These are phyloP conservation scores for Sycophila texana DNA, from an alignment of 2,888 invertebrate species.

Conservation along the genomic window DNA sequence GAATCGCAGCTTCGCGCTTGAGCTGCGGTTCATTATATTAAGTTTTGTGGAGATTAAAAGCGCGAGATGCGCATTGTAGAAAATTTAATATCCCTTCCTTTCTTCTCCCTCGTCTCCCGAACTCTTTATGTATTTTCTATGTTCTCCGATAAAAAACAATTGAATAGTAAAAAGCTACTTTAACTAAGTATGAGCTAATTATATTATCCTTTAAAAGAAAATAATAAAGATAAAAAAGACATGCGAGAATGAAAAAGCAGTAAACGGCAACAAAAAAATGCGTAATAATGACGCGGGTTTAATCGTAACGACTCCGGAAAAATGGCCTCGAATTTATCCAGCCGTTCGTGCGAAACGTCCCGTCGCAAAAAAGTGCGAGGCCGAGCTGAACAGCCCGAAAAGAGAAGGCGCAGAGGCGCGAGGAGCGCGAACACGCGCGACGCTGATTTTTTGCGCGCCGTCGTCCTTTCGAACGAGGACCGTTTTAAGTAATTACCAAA, in stretches of 20 bases:
- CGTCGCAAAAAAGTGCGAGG: not conserved
- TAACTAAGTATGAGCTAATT: too few species aligned
- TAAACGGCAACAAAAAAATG: not conserved
- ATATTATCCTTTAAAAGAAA: too few species aligned
- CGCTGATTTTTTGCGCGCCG: not conserved
- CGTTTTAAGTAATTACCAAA: conserved; percentile 46
- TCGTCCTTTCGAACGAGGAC: conserved; percentile 4
- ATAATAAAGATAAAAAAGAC: not conserved
- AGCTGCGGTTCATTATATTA: too few species aligned
- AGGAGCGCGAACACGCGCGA: conserved; percentile 11
- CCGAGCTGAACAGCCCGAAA: not conserved
- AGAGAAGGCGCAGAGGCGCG: conserved; percentile 8
- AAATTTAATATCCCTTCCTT: too few species aligned
- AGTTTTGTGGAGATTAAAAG: conserved; percentile 9
- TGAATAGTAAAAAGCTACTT: too few species aligned
- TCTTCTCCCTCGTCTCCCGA: too few species aligned
- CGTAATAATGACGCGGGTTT: not conserved
- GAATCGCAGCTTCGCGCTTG: too few species aligned
- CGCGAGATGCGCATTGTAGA: too few species aligned
- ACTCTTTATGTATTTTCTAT: too few species aligned
- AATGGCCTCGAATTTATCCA: not conserved
- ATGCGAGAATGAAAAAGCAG: not conserved
- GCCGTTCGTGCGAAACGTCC: not conserved
- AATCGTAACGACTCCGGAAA: not conserved
- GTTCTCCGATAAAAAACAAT: too few species aligned